phyloP scores from a whole-genome alignment of 2,113 vertebrate genomes.

The Pachycephala philippinensis region DNA sequence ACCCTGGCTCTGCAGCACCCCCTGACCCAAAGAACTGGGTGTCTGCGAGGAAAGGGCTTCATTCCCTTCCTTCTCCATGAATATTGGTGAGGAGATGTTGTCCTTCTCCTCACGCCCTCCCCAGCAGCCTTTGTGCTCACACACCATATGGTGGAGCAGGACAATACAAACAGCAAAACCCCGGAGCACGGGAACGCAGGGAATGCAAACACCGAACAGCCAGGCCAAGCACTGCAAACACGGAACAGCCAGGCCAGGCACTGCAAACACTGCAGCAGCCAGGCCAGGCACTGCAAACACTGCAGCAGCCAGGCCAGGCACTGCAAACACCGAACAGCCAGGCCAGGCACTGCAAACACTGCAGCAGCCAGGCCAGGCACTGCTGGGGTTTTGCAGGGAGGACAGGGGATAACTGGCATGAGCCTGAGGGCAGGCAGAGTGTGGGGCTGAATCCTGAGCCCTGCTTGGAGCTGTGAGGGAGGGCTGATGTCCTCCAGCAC shows the following conservation, averaged over 20 bases:
- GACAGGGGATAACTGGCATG: neutral
- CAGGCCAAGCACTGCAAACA: neutral
- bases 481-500: neutral
- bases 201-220: neutral
- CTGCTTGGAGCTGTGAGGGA: neutral
- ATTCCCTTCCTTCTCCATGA: neutral
- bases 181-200: neutral
- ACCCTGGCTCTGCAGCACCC: neutral
- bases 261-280: neutral
- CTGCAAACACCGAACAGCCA: neutral
- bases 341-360: neutral
- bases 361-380: neutral
- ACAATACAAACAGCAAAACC: neutral
- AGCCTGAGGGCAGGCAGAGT: neutral
- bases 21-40: accelerated
- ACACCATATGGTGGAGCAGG: accelerated
- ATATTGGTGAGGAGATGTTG: neutral
- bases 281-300: neutral
- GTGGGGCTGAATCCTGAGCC: neutral
- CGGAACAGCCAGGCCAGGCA: neutral
- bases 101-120: neutral
- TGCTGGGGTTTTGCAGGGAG: neutral
- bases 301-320: neutral
- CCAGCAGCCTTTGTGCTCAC: neutral
- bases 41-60: neutral